These are phyloP conservation scores for Calliphora vicina DNA, from an alignment of 1,140 invertebrate species.

Conservation along the genomic window DNA sequence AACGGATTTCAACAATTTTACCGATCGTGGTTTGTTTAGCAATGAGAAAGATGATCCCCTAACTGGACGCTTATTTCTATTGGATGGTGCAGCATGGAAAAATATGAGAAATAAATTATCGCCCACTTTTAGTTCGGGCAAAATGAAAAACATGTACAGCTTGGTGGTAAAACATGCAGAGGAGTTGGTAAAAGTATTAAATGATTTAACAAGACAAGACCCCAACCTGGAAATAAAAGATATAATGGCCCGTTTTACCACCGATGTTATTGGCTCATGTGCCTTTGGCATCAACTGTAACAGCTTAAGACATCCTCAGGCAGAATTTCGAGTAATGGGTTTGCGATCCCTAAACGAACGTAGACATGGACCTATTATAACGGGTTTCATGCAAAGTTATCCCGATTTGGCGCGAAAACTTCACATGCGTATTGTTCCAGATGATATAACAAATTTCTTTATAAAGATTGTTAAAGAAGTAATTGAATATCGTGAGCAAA, in stretches of 20 bases:
- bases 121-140: conserved; percentile 68
- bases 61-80: conserved; percentile 65
- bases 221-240: conserved; percentile 66
- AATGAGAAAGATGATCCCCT: conserved; percentile 66
- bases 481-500: conserved; percentile 60
- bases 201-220: conserved; percentile 18
- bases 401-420: conserved; percentile 44
- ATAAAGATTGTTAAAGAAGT: conserved; percentile 55
- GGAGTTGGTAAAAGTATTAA: conserved; percentile 49
- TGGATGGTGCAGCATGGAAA: conserved; percentile 67
- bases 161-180: conserved; percentile 55
- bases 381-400: conserved; percentile 46
- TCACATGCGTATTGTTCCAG: conserved; percentile 46
- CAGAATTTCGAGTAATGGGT: too few relatives aligned
- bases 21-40: conserved; percentile 64
- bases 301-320: too few relatives aligned
- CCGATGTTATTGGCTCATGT: conserved; percentile 68
- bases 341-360: conserved; percentile 45
- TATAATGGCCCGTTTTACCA: conserved; percentile 68
- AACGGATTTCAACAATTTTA: conserved; percentile 57
- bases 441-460: conserved; percentile 61
- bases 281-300: too few relatives aligned
- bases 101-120: conserved; percentile 66
- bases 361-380: conserved; percentile 41
- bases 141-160: conserved; percentile 68